Conservation (phyloP, 2,888 invertebrate genomes). For the Piscicola geometra region DNA sequence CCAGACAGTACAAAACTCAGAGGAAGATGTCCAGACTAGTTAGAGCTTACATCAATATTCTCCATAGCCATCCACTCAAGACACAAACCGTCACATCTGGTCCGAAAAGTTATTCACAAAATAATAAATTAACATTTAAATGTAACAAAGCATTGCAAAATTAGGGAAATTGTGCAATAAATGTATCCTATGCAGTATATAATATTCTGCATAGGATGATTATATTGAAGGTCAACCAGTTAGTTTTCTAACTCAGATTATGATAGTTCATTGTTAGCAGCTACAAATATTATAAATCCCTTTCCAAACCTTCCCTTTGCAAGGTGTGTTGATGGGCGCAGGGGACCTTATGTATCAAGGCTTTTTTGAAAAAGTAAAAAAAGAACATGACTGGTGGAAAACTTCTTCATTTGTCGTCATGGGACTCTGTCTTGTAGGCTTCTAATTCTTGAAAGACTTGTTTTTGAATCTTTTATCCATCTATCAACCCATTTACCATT, state of each 20-base stretch:
- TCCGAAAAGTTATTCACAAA: background rate
- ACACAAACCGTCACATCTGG: conserved; percentile 34
- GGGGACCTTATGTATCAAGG: background rate
- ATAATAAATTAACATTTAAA: background rate
- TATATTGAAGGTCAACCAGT: background rate
- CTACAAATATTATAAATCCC: background rate
- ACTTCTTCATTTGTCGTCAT: background rate
- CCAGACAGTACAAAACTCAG: too few species aligned
- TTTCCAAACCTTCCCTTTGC: background rate
- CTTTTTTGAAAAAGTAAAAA: background rate
- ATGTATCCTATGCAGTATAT: background rate
- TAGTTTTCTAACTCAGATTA: background rate
- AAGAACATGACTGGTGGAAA: background rate
- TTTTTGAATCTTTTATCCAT: background rate
- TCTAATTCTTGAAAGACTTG: background rate
- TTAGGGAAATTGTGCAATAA: background rate
- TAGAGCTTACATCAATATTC: conserved; percentile 9
- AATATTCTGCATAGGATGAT: background rate
- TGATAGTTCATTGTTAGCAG: background rate
- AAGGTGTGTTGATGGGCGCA: conserved; percentile 1
- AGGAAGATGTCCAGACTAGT: conserved; percentile 31
- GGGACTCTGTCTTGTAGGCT: conserved; percentile 7
- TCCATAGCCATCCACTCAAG: conserved; percentile 28
- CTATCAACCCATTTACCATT: background rate
- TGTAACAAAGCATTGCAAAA: background rate